These are phyloP conservation scores for Epistrophe eligans DNA, from an alignment of 2,888 invertebrate species.

Conservation along the genomic window DNA sequence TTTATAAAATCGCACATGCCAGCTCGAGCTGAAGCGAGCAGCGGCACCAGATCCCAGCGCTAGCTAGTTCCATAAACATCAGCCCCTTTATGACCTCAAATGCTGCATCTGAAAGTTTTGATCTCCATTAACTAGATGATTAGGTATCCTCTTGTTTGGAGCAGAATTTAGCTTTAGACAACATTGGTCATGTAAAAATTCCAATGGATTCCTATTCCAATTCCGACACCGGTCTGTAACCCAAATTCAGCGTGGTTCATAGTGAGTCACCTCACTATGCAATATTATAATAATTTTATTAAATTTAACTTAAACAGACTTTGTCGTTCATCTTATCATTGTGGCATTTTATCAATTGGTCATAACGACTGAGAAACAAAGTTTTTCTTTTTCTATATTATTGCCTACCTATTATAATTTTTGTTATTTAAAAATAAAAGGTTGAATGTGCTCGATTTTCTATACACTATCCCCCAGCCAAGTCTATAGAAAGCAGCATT, in stretches of 20 bases:
- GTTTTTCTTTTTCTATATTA: neutral
- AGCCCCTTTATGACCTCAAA: slow-evolving; percentile 22
- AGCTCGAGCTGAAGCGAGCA: slow-evolving; percentile 56
- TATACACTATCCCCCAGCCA: slow-evolving; percentile 46
- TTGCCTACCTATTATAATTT: neutral
- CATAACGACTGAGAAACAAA: slow-evolving; percentile 24
- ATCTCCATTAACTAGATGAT: slow-evolving; percentile 8
- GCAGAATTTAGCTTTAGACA: slow-evolving; percentile 46
- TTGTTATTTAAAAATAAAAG: slow-evolving; percentile 51
- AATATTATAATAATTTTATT: neutral
- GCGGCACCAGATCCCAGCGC: slow-evolving; percentile 11
- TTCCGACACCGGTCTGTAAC: slow-evolving; percentile 37
- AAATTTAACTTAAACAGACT: slow-evolving; percentile 5
- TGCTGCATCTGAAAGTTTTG: slow-evolving; percentile 26
- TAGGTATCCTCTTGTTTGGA: slow-evolving; percentile 11
- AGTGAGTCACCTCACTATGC: slow-evolving; percentile 46
- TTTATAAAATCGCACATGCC: slow-evolving; percentile 74
- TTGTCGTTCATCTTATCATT: slow-evolving; percentile 21
- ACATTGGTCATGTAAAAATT: slow-evolving; percentile 16
- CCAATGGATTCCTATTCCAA: slow-evolving; percentile 30
- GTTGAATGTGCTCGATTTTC: slow-evolving; percentile 67
- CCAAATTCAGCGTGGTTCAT: slow-evolving; percentile 55
- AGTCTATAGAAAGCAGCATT: slow-evolving; percentile 38
- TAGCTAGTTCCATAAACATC: slow-evolving; percentile 1
- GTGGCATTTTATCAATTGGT: slow-evolving; percentile 37